Base-by-base conservation (phyloP, 2,797 vertebrate species). In the Ibycter americanus region DNA sequence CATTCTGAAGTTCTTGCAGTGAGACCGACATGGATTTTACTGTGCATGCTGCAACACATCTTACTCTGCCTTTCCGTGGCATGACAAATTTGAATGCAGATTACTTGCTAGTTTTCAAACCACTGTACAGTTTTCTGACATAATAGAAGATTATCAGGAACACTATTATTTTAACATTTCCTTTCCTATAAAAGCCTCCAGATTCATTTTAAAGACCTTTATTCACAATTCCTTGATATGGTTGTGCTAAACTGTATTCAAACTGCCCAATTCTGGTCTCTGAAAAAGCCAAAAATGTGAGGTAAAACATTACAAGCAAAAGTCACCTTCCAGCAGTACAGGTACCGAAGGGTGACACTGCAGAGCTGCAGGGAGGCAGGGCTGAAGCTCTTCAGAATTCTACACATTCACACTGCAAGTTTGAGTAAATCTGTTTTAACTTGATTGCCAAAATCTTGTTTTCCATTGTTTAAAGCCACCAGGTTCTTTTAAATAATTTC, bases 1-100 rank as follows among this genome's bases (percentile, higher is more conserved):
- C n/a, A 22, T 26, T 14, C 15, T 32, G 22, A 34, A 19, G 1
- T 13, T 68, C 46, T 16, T 22, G 61, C 55, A 47, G 31, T 1
- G 11, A 62, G 22, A 21, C 29, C 42, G 49, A 27, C 3, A 9
- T 2, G 11, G 36, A 19, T 36, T 67, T 18, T 16, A 44, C 32
- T 11, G 42, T 31, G n/a, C 15, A 5, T 1, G 15, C 13, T 12
- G 34, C 87, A 66, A 46, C 25, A 15, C 1, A 0, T 14, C 13
- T 26, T 19, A 32, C 38, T 46, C 62, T 34, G 9, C 22, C 42
- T 21, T 46, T 25, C 47, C 32, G 36, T 12, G 14, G 8, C 19
- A 1, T 19, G 46, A 19, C 79, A 56, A 68, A 29, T 3, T 9
- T 9, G 17, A 54, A 51, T 15, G 29, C 55, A 49, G 22, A 40